Percentiles rank a stretch among this genome's conserved stretches.
phyloP scores from a whole-genome alignment of 2,888 invertebrate genomes.

The Miltochrista miniata region DNA sequence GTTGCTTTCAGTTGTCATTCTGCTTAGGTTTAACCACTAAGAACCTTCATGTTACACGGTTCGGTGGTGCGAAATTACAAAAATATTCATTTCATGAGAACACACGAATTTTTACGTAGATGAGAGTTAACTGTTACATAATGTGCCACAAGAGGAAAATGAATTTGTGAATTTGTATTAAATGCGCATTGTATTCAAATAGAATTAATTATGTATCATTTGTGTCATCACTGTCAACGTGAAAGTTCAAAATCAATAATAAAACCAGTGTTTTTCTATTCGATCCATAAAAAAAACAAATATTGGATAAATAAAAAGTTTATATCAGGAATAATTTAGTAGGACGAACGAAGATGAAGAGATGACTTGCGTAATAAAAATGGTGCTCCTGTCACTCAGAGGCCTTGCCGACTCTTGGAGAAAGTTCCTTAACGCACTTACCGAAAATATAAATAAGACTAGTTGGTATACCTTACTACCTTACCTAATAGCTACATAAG shows the following conservation, averaged over 20 bases:
- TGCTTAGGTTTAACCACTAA: conserved; percentile 29
- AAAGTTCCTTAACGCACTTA: too few species aligned
- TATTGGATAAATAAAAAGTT: neutral
- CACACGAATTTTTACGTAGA: conserved; percentile 33
- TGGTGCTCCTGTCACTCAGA: too few species aligned
- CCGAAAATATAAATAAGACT: too few species aligned
- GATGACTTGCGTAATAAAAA: too few species aligned
- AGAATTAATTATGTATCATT: neutral
- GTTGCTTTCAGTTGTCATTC: conserved; percentile 66
- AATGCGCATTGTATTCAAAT: neutral
- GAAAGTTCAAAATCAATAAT: neutral
- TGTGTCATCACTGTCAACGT: conserved; percentile 11
- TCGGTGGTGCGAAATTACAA: conserved; percentile 16
- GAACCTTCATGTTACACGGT: conserved; percentile 36
- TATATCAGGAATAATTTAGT: neutral
- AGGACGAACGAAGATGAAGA: too few species aligned
- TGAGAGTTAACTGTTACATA: conserved; percentile 28
- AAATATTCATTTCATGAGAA: conserved; percentile 39
- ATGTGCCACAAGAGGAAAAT: conserved; percentile 15
- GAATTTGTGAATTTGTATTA: conserved; percentile 10
- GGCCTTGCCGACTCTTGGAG: too few species aligned
- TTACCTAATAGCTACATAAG: too few species aligned
- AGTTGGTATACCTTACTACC: too few species aligned
- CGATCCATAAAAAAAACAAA: neutral
- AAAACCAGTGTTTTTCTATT: conserved; percentile 1